These are phyloP conservation scores for Ondatra zibethicus DNA, from an alignment of 2,113 vertebrate genomes.

Conservation along the genomic window DNA sequence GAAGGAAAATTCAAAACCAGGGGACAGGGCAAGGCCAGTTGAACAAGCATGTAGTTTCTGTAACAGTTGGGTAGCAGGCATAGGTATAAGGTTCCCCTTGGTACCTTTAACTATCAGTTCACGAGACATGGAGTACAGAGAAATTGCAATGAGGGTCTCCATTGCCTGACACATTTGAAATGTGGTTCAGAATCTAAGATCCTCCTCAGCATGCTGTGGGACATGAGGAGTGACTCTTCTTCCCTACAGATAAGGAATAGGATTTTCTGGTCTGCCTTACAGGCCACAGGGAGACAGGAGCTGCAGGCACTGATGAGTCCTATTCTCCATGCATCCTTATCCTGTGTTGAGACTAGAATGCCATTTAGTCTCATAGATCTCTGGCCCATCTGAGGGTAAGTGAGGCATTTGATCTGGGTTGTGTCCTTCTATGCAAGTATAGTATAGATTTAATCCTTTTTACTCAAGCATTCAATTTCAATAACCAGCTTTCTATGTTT, in stretches of 20 bases:
- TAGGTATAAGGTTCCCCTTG: background rate
- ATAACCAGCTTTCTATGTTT: background rate
- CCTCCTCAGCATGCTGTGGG: background rate
- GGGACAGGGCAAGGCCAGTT: background rate
- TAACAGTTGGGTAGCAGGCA: background rate
- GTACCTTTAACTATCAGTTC: background rate
- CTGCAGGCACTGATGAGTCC: background rate
- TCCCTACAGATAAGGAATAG: background rate
- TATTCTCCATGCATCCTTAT: background rate
- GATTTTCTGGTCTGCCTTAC: background rate
- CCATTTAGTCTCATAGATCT: too few species aligned
- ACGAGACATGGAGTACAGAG: background rate
- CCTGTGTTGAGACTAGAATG: background rate
- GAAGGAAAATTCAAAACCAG: background rate
- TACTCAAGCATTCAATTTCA: background rate
- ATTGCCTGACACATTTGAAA: background rate
- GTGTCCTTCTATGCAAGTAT: background rate
- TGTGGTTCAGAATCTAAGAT: background rate
- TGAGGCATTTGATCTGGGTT: too few species aligned
- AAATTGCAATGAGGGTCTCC: background rate
- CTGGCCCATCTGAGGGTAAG: background rate
- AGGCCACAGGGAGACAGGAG: background rate
- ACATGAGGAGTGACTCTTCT: background rate
- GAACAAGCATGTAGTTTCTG: background rate
- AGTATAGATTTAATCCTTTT: background rate